Conservation (phyloP, 2,113 vertebrate genomes). For the Phasianus colchicus region DNA sequence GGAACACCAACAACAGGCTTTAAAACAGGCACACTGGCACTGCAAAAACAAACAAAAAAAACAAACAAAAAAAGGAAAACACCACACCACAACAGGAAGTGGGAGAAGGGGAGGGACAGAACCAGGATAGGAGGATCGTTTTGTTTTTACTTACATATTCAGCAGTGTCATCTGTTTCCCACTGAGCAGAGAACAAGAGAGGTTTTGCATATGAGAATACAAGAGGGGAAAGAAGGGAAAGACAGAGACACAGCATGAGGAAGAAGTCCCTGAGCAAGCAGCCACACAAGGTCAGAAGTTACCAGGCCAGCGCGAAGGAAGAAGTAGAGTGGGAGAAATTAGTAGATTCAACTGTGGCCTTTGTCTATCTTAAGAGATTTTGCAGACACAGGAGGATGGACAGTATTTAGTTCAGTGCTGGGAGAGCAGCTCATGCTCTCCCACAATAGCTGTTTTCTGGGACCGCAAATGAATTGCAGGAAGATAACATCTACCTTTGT, state of each 20-base stretch:
- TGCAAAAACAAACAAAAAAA: not conserved
- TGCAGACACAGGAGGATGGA: not conserved
- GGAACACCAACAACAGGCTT: not conserved
- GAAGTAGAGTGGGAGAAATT: constrained; percentile 54
- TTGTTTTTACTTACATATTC: constrained; percentile 92
- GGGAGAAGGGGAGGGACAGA: constrained; percentile 32
- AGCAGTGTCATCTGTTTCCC: constrained; percentile 97
- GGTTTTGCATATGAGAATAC: constrained; percentile 76
- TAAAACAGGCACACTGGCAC: not conserved
- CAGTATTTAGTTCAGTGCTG: not conserved
- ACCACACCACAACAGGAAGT: constrained; percentile 31
- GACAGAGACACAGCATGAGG: constrained; percentile 79
- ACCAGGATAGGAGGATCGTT: not conserved
- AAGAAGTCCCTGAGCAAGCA: constrained; percentile 71
- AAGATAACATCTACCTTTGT: not conserved
- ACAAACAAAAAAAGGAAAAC: not conserved
- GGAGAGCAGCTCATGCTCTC: not conserved
- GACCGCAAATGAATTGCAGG: not conserved
- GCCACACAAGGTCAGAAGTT: constrained; percentile 49
- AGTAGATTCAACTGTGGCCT: constrained; percentile 28
- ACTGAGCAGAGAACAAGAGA: constrained; percentile 89
- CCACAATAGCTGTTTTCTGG: not conserved
- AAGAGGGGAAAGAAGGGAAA: constrained; percentile 77
- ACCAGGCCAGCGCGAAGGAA: constrained; percentile 47
- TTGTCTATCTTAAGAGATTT: constrained; percentile 15